A percentile compares a stretch with the other conserved stretches of the same genome.
Evolutionary conservation across 1,140 invertebrate species (phyloP).

Genomic region (Cydia pomonella): DNA sequence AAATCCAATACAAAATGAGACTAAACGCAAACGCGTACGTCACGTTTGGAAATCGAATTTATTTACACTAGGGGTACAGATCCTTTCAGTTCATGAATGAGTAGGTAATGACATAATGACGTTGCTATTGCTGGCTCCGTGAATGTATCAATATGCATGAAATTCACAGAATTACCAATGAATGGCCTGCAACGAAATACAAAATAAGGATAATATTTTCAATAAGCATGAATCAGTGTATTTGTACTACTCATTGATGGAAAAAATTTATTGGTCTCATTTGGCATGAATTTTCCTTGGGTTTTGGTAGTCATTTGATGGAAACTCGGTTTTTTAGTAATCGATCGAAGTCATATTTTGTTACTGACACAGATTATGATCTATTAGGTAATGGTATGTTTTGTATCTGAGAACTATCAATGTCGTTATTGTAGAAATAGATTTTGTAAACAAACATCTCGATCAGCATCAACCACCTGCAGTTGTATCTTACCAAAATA

Average conservation of each 20-base stretch:
- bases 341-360: neutral
- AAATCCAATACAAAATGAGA: too few relatives aligned
- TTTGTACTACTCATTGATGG: neutral
- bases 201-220: conserved; percentile 22
- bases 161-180: conserved; percentile 6
- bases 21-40: too few relatives aligned
- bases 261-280: neutral
- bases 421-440: too few relatives aligned
- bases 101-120: conserved; percentile 6
- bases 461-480: too few relatives aligned
- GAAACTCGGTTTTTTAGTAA: neutral
- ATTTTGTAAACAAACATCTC: too few relatives aligned
- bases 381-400: too few relatives aligned
- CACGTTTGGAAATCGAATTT: too few relatives aligned
- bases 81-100: neutral
- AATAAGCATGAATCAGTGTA: neutral
- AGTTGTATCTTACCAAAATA: too few relatives aligned
- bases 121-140: neutral
- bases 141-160: conserved; percentile 12
- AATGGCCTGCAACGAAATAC: conserved; percentile 17
- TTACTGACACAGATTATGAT: neutral
- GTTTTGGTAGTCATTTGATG: neutral
- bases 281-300: neutral
- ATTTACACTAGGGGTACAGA: too few relatives aligned
- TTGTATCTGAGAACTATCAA: too few relatives aligned